These are phyloP conservation scores for Sylvietta virens DNA, from an alignment of 2,113 vertebrate species.

Conservation along the genomic window DNA sequence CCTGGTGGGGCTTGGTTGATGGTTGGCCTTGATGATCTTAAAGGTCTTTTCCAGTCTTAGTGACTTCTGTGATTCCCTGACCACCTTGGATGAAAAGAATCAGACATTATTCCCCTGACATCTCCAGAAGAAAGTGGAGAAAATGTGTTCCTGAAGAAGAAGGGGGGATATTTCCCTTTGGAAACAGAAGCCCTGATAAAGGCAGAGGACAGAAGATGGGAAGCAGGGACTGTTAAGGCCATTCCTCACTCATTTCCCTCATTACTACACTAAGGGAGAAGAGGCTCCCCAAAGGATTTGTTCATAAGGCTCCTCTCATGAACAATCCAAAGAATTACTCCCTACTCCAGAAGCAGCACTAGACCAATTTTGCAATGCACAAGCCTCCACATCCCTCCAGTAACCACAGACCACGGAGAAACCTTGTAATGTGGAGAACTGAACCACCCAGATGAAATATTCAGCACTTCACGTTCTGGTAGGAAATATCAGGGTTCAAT, in stretches of 20 bases:
- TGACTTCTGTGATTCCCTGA: neutral
- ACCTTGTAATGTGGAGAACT: neutral
- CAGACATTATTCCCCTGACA: neutral
- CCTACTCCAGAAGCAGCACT: neutral
- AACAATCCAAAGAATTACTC: neutral
- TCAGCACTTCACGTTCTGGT: neutral
- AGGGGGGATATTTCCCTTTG: neutral
- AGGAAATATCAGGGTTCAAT: neutral
- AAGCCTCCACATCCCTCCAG: neutral
- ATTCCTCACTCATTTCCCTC: neutral
- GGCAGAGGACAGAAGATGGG: neutral
- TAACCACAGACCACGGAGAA: accelerated
- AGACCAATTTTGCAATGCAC: neutral
- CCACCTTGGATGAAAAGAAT: neutral
- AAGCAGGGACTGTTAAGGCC: neutral
- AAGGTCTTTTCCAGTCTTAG: neutral
- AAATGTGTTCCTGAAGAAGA: neutral
- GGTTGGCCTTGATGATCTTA: neutral
- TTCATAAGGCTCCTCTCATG: neutral
- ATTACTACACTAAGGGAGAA: neutral
- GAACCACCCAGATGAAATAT: neutral
- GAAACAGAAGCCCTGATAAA: neutral
- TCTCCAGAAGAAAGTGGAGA: neutral
- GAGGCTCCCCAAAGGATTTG: neutral
- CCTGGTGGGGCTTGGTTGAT: accelerated